Evolutionary conservation across 2,113 vertebrate genomes (phyloP), one percentile per base, ranked within the genome.

Genomic region (Athene cunicularia): DNA sequence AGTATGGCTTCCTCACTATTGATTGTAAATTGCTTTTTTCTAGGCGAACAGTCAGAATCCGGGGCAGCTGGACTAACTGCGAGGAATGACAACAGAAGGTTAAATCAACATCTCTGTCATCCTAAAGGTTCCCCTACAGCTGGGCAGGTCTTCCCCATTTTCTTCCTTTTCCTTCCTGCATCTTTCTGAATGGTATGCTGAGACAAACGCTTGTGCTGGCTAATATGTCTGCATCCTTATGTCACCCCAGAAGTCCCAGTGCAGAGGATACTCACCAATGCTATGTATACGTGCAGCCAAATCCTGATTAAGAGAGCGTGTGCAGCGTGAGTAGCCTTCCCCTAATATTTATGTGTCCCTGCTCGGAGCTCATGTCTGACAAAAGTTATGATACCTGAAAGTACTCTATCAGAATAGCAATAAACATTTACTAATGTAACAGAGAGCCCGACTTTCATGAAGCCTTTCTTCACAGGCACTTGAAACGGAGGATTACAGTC

Each of bases 381-480:
- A 80, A 11, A 80, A 72, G 72, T 88, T 91, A 97, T 30, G 93
- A 76, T 58, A 95, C 53, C 81, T 80, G 77, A 64, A 94, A 95
- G 74, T 59, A 93, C 55, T 75, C 77, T 45, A 70, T 73, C 88
- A 88, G 80, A 97, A 83, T n/a, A 91, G 85, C 79, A 94, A 82
- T 83, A 96, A 92, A 85, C 72, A 80, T 80, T 86, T 43, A 68
- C 90, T 73, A 79, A 86, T 32, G 90, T 52, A 90, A 64, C 71
- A 93, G 63, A 90, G 52, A 50, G 66, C 60, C 89, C 2, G 14
- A 79, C 71, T 95, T 94, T 32, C 26, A 67, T 24, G 56, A 72
- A 88, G 59, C 81, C 79, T 96, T 96, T 77, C 75, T 90, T 94
- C 88, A 77, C 63, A 86, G 74, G 50, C 82, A 75, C 76, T 93